Percentiles rank a stretch among this genome's conserved stretches.
Conservation (phyloP, 2,888 invertebrate species). For the Acleris laterana region DNA sequence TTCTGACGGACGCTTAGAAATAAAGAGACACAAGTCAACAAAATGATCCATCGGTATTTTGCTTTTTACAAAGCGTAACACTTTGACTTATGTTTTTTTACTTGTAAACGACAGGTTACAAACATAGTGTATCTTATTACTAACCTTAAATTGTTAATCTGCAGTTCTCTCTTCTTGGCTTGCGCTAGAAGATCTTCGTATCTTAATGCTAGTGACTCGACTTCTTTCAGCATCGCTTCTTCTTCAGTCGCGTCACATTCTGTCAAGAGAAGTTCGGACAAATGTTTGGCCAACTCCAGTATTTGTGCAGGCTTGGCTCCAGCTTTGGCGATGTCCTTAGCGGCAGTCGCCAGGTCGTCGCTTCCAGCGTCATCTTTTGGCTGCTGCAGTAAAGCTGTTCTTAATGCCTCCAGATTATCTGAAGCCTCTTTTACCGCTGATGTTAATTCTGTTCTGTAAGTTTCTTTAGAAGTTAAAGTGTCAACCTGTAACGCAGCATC, state of each 20-base stretch:
- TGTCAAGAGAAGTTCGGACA: constrained; percentile 89
- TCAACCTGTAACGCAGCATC: constrained; percentile 93
- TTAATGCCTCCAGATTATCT: constrained; percentile 86
- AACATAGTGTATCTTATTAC: constrained; percentile 44
- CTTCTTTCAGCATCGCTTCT: constrained; percentile 87
- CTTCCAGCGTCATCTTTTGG: constrained; percentile 80
- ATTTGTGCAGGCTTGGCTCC: constrained; percentile 92
- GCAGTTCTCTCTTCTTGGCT: constrained; percentile 90
- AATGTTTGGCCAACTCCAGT: constrained; percentile 91
- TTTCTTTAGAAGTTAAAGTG: constrained; percentile 93
- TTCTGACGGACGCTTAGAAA: not conserved
- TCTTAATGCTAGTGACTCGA: constrained; percentile 86
- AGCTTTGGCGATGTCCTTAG: constrained; percentile 89
- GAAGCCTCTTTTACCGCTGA: constrained; percentile 90
- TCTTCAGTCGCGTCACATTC: constrained; percentile 89
- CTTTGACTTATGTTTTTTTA: constrained; percentile 23
- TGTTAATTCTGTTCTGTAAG: constrained; percentile 90
- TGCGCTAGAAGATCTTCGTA: constrained; percentile 88
- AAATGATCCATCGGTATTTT: not conserved
- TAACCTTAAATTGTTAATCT: constrained; percentile 91
- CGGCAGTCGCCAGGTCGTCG: constrained; percentile 85
- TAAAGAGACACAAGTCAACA: constrained; percentile 1
- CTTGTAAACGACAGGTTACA: constrained; percentile 20
- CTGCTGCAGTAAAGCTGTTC: constrained; percentile 77
- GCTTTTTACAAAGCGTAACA: not conserved